Base-by-base conservation (phyloP, 2,113 vertebrate species). In the Agapornis roseicollis region DNA sequence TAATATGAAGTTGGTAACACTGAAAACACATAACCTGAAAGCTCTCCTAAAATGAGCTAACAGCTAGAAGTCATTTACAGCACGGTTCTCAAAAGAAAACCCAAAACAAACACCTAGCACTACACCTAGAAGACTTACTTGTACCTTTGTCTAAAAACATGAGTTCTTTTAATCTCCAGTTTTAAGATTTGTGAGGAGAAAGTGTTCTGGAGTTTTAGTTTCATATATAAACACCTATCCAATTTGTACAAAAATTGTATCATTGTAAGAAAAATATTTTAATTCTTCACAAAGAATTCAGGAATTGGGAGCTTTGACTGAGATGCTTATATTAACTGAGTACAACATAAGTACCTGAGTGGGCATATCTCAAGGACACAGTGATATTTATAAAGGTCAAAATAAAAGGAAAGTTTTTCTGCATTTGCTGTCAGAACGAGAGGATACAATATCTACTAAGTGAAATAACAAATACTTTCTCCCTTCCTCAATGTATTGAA, bases 331-430 rank as follows among this genome's bases (percentile, higher is more conserved):
- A 56, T 56, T 56, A 74, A 78, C 61, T 2, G 2, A 47, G 7
- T 39, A 53, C 50, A 76, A 64, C 10, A 7, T 17, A 77, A 69
- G 65, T 49, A 94, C 87, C 12, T 72, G 25, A 83, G 68, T 29
- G 17, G 28, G 65, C 55, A 88, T 58, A 86, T 23, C 70, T 42
- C n/a, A 94, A 88, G 68, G 90, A 77, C 88, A 94, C 9, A 27
- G 60, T 77, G 64, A 55, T 80, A 92, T 88, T 97, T 90, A 77
- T 27, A 88, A 93, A 92, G 55, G 72, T 85, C 63, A 91, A 25
- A 77, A 83, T 52, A 79, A 84, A 31, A 7, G 33, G 46, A 83
- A 56, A 15, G 15, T 35, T 50, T 89, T 89, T 89, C 86, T 93
- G 47, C 18, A 90, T 55, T 86, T 84, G 25, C 47, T 74, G 49